Evolutionary conservation across 2,888 invertebrate species (phyloP).

Genomic region (Andrena trimmerana): DNA sequence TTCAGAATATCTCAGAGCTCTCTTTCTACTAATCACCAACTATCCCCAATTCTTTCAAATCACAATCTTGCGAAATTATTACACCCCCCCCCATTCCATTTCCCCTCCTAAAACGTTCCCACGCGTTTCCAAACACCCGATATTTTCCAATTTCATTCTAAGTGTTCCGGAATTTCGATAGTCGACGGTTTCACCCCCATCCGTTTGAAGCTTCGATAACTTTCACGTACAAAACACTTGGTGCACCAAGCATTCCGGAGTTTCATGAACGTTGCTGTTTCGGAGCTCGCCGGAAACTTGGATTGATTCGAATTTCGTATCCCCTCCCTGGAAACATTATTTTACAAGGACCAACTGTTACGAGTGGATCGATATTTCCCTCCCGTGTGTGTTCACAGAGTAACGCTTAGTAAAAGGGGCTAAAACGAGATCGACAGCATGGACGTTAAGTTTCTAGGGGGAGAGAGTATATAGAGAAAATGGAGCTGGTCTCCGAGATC

Average conservation of each 20-base stretch:
- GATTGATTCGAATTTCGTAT: too few species aligned
- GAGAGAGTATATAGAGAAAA: conserved; percentile 39
- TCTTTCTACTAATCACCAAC: too few species aligned
- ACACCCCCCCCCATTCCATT: too few species aligned
- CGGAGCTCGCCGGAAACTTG: too few species aligned
- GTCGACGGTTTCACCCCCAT: background rate
- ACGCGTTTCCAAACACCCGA: background rate
- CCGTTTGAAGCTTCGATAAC: background rate
- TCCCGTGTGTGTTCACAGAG: conserved; percentile 50
- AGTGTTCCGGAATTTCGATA: background rate
- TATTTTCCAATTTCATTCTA: background rate
- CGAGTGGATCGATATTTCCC: conserved; percentile 47
- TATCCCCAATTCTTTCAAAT: too few species aligned
- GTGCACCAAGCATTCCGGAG: too few species aligned
- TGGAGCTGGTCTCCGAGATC: conserved; percentile 69
- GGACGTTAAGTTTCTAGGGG: conserved; percentile 50
- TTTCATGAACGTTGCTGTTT: background rate
- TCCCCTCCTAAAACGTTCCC: background rate
- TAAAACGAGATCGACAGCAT: conserved; percentile 16
- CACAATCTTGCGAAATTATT: too few species aligned
- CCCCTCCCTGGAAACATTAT: background rate
- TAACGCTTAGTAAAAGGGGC: conserved; percentile 33
- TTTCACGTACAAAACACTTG: background rate
- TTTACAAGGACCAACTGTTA: background rate
- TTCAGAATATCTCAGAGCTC: too few species aligned